Evolutionary conservation across 1,140 invertebrate species (phyloP).

Genomic region (Probaryconus sp.): DNA sequence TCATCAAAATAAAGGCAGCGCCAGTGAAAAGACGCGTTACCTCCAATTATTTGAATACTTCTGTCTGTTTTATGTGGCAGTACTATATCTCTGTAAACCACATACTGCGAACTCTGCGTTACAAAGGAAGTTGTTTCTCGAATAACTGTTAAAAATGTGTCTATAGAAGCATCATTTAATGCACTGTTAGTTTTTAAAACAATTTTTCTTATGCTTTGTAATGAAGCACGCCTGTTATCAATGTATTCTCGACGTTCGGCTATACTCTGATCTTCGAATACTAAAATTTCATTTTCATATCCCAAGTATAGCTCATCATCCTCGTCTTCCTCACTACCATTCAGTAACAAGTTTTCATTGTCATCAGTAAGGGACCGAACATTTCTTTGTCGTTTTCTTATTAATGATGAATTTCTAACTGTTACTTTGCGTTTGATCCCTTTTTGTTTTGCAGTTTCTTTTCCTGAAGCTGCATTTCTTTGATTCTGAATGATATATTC

Average conservation of each 20-base stretch:
- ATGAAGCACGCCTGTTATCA: background rate
- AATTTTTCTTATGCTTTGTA: background rate
- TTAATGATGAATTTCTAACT: background rate
- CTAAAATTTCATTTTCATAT: slow-evolving; percentile 5
- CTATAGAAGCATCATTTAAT: slow-evolving; percentile 5
- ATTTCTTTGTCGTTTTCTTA: too few species aligned
- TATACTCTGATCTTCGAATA: background rate
- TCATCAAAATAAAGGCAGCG: slow-evolving; percentile 13
- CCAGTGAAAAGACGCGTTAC: slow-evolving; percentile 3
- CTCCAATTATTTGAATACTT: slow-evolving; percentile 35
- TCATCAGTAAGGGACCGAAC: too few species aligned
- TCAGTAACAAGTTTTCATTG: background rate
- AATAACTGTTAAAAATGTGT: slow-evolving; percentile 11
- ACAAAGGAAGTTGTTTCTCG: slow-evolving; percentile 5
- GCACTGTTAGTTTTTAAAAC: background rate
- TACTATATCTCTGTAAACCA: slow-evolving; percentile 6
- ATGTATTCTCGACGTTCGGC: background rate
- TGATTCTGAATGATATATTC: slow-evolving; percentile 44
- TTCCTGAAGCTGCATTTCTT: slow-evolving; percentile 7
- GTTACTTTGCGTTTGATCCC: too few species aligned
- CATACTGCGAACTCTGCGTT: slow-evolving; percentile 21
- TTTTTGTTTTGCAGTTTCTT: too few species aligned
- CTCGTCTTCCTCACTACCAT: background rate
- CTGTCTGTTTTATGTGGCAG: background rate
- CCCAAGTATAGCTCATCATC: background rate